These are phyloP conservation scores for Lysiphlebus fabarum DNA, from an alignment of 1,140 invertebrate genomes.

Conservation along the genomic window DNA sequence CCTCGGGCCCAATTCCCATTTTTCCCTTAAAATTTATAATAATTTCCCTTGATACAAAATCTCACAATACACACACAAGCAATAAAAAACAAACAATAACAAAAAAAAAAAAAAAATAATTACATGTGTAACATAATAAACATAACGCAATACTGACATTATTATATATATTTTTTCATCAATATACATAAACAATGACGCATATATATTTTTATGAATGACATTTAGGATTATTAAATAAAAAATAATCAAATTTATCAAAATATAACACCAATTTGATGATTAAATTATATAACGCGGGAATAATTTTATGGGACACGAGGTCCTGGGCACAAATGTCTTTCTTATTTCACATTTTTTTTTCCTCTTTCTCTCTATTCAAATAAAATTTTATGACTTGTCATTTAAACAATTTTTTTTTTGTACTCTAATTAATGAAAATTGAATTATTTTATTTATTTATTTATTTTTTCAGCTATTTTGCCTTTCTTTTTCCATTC, in stretches of 20 bases:
- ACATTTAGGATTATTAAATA: constrained; percentile 9
- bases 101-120: no score
- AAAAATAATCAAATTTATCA: constrained; percentile 1
- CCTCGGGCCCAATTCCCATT: neutral
- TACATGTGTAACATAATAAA: no score
- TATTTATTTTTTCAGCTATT: constrained; percentile 1
- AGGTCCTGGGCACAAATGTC: constrained; percentile 10
- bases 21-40: no score
- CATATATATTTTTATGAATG: constrained; percentile 15
- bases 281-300: constrained; percentile 4
- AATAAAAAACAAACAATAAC: no score
- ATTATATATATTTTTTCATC: no score
- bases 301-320: constrained; percentile 2
- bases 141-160: no score
- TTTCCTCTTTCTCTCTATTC: constrained; percentile 1
- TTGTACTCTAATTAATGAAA: constrained; percentile 3
- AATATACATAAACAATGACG: no score
- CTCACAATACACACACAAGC: no score
- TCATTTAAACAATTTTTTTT: no score
- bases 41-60: no score
- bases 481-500: neutral
- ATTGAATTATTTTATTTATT: constrained; percentile 27
- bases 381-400: no score
- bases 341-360: constrained; percentile 20
- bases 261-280: neutral